Evolutionary conservation across 2,113 vertebrate genomes (phyloP), one percentile per base, ranked within the genome.

Genomic region (Microtus pennsylvanicus): DNA sequence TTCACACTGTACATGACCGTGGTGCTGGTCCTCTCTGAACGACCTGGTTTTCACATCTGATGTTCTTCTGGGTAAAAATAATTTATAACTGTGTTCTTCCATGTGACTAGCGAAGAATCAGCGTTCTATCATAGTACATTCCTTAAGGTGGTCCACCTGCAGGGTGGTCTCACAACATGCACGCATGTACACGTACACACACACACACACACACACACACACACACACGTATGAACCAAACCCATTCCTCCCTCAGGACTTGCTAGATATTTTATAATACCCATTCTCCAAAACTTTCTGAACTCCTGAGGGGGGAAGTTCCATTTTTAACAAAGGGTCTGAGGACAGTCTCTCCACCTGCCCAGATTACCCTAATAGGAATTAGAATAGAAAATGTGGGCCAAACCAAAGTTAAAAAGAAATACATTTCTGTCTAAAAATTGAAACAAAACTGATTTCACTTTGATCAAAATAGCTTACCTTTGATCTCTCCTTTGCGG

Each of bases 401-500:
- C 80, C 87, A 80, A 96, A 89, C 61, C 76, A 82, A 90, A 94
- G 81, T 91, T 93, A 89, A 92, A 94, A 88, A 96, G 85, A 96
- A 96, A 96, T 6, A 72, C 1, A 89, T 72, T 58, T 61, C 81
- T 95, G 74, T 76, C 90, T 88, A 94, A 94, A 96, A 95, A 95
- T 95, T 96, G 94, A 94, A 88, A 96, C 77, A 93, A 90, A 94
- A 96, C 83, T 35, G 96, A 97, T 45, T 87, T 96, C 87, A 65
- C 96, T 98, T 97, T 87, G 80, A 96, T 98, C 45, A 90, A 98
- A 97, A 97, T 90, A 96, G 88, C 96, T 98, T 99, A 99, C 99
- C 99, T 99, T 99, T 97, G 98, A 98, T 99, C 99, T 99, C 97
- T 99, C 98, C 77, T 96, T 45, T 91, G 98, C 97, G 85, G 98